Base-by-base conservation (phyloP, 2,888 invertebrate genomes). In the Platycheirus rosarum region DNA sequence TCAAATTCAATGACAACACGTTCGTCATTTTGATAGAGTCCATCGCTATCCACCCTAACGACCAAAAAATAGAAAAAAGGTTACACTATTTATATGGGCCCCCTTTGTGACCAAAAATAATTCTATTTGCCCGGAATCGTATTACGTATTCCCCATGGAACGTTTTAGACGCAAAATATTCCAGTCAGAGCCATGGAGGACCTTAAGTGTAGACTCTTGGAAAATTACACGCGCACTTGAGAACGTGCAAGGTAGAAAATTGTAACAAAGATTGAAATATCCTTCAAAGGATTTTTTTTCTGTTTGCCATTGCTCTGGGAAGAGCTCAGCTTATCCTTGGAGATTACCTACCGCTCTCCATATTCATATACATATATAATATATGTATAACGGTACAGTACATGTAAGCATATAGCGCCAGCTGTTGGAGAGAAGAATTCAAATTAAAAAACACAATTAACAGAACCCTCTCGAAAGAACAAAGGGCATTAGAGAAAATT, bases 81-180 rank as follows among this genome's bases (percentile, higher is more conserved):
- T 29, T 44, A 44, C 14, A 57, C 7, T 32, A 32, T 32, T 1
- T 32, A 4, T 16, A 60, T 60, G 60, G 16, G 60, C 13, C 29
- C 44, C 26, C 60, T 60, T 60, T 60, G 60, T 44, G 60, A 60
- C 60, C 60, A 60, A 32, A 60, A 44, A 60, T 60, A 57, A 74
- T 73, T 66, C 66, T 37, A 63, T 73, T 68, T 44, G 42, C 32
- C 16, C 42, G 51, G 29, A 53, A 62, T 46, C 69, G 40, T 51
- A 62, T 75, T 69, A 62, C 20, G 69, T 53, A 62, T 69, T 75
- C 74, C 62, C 69, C 46, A 37, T 48, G 69, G 75, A 53, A 32
- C 26, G 13, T 60, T 68, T 75, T 8, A 18, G 23, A 44, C 57
- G 16, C 26, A 29, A 53, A 20, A n/a, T 35, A 18, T 35, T 8